Evolutionary conservation across 2,113 vertebrate genomes (phyloP).

Genomic region (Chloroceryle aenea): DNA sequence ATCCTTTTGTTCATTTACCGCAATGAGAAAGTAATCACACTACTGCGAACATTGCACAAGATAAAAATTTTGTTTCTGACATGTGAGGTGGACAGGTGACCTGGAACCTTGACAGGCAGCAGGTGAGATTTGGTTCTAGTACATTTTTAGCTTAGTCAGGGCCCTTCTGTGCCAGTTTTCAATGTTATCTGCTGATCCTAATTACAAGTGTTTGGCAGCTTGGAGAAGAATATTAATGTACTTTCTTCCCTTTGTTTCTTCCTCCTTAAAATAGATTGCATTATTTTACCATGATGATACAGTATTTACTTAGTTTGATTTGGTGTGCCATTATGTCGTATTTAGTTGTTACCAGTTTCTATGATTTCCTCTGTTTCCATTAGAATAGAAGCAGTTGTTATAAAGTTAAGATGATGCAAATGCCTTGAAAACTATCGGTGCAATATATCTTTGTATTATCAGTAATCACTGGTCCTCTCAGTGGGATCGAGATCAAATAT

Average conservation of each 20-base stretch:
- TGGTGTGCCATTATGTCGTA: fast-evolving
- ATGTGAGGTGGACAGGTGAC: background rate
- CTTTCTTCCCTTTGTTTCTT: background rate
- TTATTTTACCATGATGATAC: background rate
- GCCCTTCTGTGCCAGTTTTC: background rate
- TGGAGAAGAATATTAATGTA: background rate
- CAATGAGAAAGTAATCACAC: background rate
- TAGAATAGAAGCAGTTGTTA: background rate
- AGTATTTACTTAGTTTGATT: background rate
- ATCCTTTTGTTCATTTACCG: background rate
- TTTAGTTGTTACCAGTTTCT: background rate
- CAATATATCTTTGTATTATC: background rate
- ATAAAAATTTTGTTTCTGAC: background rate
- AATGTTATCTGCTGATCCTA: background rate
- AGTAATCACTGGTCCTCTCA: background rate
- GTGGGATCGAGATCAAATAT: background rate
- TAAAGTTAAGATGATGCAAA: background rate
- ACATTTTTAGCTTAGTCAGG: background rate
- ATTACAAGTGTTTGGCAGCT: background rate
- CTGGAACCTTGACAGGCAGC: background rate
- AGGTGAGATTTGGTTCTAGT: background rate
- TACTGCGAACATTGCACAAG: background rate
- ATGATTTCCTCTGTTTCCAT: background rate
- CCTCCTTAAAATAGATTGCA: background rate
- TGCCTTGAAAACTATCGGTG: background rate